Evolutionary conservation across 2,797 vertebrate species (phyloP).

Genomic region (Harpagifer antarcticus): DNA sequence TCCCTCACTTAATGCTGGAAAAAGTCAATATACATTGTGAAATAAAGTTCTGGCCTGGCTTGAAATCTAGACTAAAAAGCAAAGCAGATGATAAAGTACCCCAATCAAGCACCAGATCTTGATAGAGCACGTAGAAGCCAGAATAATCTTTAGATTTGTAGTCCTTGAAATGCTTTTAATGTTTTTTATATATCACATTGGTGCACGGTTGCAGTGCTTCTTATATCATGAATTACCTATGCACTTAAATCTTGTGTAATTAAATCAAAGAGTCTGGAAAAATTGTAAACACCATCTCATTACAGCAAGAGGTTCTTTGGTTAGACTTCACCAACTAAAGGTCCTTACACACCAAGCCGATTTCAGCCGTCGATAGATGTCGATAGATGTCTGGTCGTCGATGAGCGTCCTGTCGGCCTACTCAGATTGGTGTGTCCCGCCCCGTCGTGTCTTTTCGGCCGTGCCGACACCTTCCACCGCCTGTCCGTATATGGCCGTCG

Average conservation of each 20-base stretch:
- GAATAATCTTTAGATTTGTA: background rate
- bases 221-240: background rate
- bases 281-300: background rate
- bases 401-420: no score
- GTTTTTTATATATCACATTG: background rate
- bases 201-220: background rate
- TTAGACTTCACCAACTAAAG: background rate
- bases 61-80: background rate
- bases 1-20: background rate
- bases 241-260: background rate
- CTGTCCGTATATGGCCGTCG: no score
- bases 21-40: background rate
- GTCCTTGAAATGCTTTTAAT: background rate
- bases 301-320: background rate
- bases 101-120: background rate
- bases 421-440: no score
- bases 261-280: background rate
- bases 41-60: background rate
- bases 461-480: no score
- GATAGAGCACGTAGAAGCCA: background rate
- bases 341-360: no score
- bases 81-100: background rate
- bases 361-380: no score
- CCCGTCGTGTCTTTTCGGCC: no score
- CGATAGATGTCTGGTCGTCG: no score